Percentiles rank a stretch among this genome's conserved stretches.
Conservation (phyloP, 2,888 invertebrate species). For the Caenorhabditis sp. region DNA sequence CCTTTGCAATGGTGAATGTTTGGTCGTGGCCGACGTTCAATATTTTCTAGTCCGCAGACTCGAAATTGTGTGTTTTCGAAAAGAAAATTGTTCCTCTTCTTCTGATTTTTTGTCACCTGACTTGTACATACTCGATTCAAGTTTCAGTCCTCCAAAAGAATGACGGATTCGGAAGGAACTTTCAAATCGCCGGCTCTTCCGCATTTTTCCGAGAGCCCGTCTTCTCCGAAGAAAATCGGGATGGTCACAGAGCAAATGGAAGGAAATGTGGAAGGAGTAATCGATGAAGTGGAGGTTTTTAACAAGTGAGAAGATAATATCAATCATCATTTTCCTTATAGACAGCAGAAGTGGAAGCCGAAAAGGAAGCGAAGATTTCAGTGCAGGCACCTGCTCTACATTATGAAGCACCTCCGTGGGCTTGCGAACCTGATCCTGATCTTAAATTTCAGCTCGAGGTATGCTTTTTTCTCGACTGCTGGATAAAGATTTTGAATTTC, state of each 20-base stretch:
- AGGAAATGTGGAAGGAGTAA: conserved; percentile 50
- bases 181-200: conserved; percentile 63
- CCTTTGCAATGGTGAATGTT: not conserved
- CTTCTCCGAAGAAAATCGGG: conserved; percentile 44
- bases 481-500: not conserved
- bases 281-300: conserved; percentile 53
- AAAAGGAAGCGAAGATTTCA: conserved; percentile 60
- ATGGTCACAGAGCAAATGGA: conserved; percentile 55
- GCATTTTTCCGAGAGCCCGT: not conserved
- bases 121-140: not conserved
- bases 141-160: not conserved
- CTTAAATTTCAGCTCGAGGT: conserved; percentile 86
- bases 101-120: not conserved
- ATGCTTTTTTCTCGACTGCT: conserved; percentile 14
- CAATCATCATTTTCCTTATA: conserved; percentile 8
- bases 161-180: conserved; percentile 22
- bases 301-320: not conserved
- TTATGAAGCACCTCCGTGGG: conserved; percentile 75
- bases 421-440: conserved; percentile 68
- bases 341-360: conserved; percentile 57
- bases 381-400: conserved; percentile 66
- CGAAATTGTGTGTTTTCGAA: not conserved
- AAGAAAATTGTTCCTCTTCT: conserved; percentile 4
- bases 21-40: conserved; percentile 20
- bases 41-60: conserved; percentile 11